Conservation (phyloP, 1,140 invertebrate genomes). For the Phortica variegata region DNA sequence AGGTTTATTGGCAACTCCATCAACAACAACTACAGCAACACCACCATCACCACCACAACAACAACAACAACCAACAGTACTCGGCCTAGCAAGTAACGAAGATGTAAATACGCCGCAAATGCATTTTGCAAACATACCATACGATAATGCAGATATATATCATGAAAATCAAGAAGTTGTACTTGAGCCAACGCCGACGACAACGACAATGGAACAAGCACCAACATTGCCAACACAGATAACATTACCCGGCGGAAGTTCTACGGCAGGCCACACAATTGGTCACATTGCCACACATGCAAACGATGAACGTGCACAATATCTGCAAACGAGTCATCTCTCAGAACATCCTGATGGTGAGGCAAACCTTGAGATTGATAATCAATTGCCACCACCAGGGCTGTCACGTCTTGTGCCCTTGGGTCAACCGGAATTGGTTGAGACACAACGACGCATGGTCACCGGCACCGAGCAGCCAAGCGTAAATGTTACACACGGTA, state of each 20-base stretch:
- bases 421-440: slow-evolving; percentile 65
- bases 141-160: slow-evolving; percentile 65
- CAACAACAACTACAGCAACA: slow-evolving; percentile 15
- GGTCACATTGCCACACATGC: slow-evolving; percentile 57
- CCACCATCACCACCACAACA: slow-evolving; percentile 5
- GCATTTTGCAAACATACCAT: slow-evolving; percentile 58
- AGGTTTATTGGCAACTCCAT: slow-evolving; percentile 33
- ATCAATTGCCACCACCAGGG: slow-evolving; percentile 62
- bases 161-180: slow-evolving; percentile 48
- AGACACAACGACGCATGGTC: slow-evolving; percentile 48
- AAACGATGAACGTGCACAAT: slow-evolving; percentile 69
- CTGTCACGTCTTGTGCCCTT: slow-evolving; percentile 63
- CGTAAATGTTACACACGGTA: slow-evolving; percentile 60
- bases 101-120: slow-evolving; percentile 7
- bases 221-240: background rate
- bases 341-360: slow-evolving; percentile 60
- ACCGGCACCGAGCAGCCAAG: slow-evolving; percentile 46
- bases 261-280: slow-evolving; percentile 31
- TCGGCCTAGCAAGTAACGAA: background rate
- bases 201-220: slow-evolving; percentile 1
- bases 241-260: slow-evolving; percentile 4
- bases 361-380: slow-evolving; percentile 29
- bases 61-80: background rate
- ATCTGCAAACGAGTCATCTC: slow-evolving; percentile 70
- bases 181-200: background rate